phyloP scores from a whole-genome alignment of 2,888 invertebrate species.

The Ganaspis brasiliensis region DNA sequence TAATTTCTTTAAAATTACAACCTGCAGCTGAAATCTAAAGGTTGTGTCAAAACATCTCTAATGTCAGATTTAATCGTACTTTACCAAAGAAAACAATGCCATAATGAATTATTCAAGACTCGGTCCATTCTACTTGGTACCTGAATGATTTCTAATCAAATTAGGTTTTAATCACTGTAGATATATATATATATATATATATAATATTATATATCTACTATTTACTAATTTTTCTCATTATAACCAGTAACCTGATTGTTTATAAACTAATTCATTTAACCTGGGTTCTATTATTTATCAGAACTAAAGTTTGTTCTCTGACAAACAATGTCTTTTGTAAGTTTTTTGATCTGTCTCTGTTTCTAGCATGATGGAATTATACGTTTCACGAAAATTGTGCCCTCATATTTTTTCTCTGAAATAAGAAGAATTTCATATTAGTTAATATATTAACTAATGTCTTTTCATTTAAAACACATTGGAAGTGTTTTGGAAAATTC shows the following conservation, averaged over 20 bases:
- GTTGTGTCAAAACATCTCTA: neutral
- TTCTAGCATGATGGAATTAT: neutral
- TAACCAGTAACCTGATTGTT: neutral
- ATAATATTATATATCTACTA: too few relatives aligned
- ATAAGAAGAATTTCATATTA: neutral
- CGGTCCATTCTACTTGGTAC: neutral
- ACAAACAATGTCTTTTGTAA: neutral
- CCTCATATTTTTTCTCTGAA: neutral
- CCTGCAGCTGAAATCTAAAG: neutral
- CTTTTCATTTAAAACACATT: slow-evolving; percentile 2
- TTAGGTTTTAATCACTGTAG: slow-evolving; percentile 1
- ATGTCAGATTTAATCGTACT: neutral
- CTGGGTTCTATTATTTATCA: neutral
- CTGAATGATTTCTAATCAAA: neutral
- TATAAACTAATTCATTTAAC: neutral
- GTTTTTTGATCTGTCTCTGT: too few relatives aligned
- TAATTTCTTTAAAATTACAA: slow-evolving; percentile 9
- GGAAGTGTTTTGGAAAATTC: neutral
- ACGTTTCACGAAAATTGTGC: too few relatives aligned
- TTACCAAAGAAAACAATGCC: slow-evolving; percentile 3
- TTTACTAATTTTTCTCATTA: neutral
- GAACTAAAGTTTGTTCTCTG: neutral
- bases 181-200: too few relatives aligned
- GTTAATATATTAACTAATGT: neutral
- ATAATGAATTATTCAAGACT: slow-evolving; percentile 5